phyloP scores from a whole-genome alignment of 2,888 invertebrate genomes.

The Rhyacophila evoluta region DNA sequence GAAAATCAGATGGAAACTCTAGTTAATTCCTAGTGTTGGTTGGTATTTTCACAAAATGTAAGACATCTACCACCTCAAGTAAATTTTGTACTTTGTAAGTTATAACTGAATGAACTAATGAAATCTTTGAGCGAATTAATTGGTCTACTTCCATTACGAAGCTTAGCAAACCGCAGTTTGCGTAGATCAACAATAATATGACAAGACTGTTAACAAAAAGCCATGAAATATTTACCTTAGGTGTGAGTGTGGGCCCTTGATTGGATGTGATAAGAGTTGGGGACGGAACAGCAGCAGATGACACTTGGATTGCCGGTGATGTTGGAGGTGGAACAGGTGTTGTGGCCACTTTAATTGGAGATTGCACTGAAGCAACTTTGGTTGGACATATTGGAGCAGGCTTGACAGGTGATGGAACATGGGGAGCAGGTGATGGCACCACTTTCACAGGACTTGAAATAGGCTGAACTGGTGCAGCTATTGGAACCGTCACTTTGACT shows the following conservation, averaged over 20 bases:
- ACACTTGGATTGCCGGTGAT: not conserved
- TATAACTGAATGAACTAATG: too few species aligned
- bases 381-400: too few species aligned
- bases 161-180: too few species aligned
- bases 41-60: too few species aligned
- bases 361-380: conserved; percentile 29
- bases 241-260: not conserved
- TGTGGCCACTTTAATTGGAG: conserved; percentile 4
- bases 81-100: too few species aligned
- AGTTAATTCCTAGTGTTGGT: too few species aligned
- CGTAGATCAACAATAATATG: too few species aligned
- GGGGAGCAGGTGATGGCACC: not conserved
- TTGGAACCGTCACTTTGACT: not conserved
- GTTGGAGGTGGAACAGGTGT: conserved; percentile 32
- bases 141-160: too few species aligned
- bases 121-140: too few species aligned
- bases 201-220: too few species aligned
- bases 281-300: not conserved
- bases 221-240: not conserved
- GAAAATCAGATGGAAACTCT: too few species aligned
- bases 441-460: not conserved
- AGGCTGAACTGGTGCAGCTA: not conserved
- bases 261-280: not conserved
- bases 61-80: too few species aligned
- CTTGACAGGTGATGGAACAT: not conserved